Evolutionary conservation across 1,140 invertebrate species (phyloP), one percentile per base, ranked within the genome.

Genomic region (Brachionus angularis): DNA sequence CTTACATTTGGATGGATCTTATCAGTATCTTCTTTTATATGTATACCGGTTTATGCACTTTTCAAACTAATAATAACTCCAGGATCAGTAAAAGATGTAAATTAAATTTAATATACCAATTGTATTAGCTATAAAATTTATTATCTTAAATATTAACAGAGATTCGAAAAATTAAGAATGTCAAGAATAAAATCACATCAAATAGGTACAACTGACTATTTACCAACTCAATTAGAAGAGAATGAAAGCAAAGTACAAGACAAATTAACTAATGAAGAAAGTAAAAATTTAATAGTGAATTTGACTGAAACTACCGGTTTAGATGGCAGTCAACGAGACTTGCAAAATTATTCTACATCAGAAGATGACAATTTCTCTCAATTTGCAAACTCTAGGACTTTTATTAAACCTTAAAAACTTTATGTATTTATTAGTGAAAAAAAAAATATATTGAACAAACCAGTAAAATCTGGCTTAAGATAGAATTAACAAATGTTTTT

Each of bases 1-100:
- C 75, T 78, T n/a, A 55, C 36, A 3, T 71, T 79, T 21, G 78
- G 78, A 42, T 79, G 78, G 78, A 72, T 49, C 18, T 72, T 79
- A 8, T 74, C 77, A 12, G 16, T 78, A 0, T 72, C 75, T 8
- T 77, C 76, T 27, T 61, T 79, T 49, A 62, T 79, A n/a, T 76
- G 75, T 10, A 62, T 78, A 10, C 77, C 77, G 31, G 58, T 74
- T 31, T 62, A 75, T 42, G 75, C 75, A 29, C 34, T 77, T 29
- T 70, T 74, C 46, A 73, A 74, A 72, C 23, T 79, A 1, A 29
- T 73, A 2, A 47, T 44, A 36, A 72, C 75, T 12, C 42, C 72
- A 14, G 78, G 78, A 31, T 53, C 74, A n/a, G 16, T 78, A 1
- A 70, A 49, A 39, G 72, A 79, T 10, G 62, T 67, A n/a, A n/a